Base-by-base conservation (phyloP, 2,888 invertebrate species). In the Diarsia mendica region DNA sequence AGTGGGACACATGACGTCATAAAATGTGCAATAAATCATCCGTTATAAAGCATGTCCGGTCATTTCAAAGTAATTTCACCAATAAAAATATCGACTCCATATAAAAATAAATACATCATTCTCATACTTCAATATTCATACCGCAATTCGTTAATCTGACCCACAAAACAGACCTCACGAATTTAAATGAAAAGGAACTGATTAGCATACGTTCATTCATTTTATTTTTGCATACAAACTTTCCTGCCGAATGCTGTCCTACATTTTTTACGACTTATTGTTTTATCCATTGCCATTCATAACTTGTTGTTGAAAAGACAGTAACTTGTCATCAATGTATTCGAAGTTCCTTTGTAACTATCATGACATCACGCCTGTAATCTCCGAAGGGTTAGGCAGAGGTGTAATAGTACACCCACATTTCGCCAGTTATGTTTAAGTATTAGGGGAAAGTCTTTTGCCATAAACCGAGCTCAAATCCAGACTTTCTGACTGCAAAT, bases 211-310 rank as follows among this genome's bases (percentile, higher is more conserved):
- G 51, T 63, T 83, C 80, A 68, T 77, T 55, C 4, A 76, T 68
- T 81, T 39, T 39, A 39, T 39, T 85, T 85, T 78, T 82, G 84
- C 86, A 84, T 86, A 78, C 74, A 82, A 83, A 83, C 75, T 68
- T 83, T 83, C 76, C 51, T 71, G 58, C 60, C 77, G 46, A 80
- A 85, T 77, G 48, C 3, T 73, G 85, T 79, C 73, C 84, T 10
- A 85, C 66, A 39, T 83, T 53, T 78, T 85, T 85, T 77, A 85
- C 69, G 85, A 81, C 81, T 67, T 77, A 84, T 84, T 82, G 75
- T 85, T 67, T 46, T 53, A 75, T 63, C 3, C 61, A 86, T 86
- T 86, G 51, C 51, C 46, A 86, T 86, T 84, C 85, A 83, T 65
- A 83, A 74, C 72, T 28, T 5, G 77, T 77, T 44, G 48, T 15